A percentile compares a stretch with the other conserved stretches of the same genome.
Conservation (phyloP, 2,888 invertebrate species). For the Melinopterus prodromus region DNA sequence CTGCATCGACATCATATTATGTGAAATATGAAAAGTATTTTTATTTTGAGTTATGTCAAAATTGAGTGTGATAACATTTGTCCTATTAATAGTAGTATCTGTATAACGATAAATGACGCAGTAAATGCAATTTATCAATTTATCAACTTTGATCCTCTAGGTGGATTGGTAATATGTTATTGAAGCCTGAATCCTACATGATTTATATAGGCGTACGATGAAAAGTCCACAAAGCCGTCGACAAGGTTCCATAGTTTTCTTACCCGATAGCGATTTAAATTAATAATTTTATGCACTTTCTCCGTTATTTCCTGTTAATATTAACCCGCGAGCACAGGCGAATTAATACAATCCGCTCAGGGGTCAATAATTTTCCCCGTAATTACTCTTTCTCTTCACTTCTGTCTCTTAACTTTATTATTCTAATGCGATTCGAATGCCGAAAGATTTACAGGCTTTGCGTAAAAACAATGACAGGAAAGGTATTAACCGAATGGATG, state of each 20-base stretch:
- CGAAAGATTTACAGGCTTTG: neutral
- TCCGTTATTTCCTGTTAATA: conserved; percentile 4
- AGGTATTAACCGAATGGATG: neutral
- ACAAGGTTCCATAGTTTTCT: neutral
- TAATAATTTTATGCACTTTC: conserved; percentile 4
- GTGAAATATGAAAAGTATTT: no score
- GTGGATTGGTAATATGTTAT: neutral
- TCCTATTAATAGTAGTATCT: neutral
- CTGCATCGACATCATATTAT: no score
- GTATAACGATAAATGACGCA: neutral
- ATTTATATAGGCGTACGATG: neutral
- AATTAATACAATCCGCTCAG: neutral
- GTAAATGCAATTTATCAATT: neutral
- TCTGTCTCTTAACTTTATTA: conserved; percentile 4
- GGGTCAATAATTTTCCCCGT: neutral
- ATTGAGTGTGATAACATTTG: no score
- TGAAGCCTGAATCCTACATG: neutral
- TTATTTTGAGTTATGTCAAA: no score
- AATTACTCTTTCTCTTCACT: neutral
- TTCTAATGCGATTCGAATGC: neutral
- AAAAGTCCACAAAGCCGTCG: neutral
- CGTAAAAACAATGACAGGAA: conserved; percentile 4
- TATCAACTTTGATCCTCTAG: neutral
- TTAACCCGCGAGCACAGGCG: neutral
- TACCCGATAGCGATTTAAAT: neutral